Evolutionary conservation across 2,797 vertebrate genomes (phyloP).

Genomic region (Sciaenops ocellatus): DNA sequence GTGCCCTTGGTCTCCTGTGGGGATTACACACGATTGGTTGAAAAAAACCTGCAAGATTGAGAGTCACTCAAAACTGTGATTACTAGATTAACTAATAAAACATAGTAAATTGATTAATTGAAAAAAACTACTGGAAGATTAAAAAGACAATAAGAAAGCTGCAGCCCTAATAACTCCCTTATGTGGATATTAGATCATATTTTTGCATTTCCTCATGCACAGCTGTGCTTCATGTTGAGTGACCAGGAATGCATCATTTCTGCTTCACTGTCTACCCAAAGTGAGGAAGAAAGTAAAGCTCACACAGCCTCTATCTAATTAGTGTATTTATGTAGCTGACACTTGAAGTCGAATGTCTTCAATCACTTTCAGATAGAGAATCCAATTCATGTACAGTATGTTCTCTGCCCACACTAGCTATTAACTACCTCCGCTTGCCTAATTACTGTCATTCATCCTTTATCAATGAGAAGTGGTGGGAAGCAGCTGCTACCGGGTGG

Average conservation of each 20-base stretch:
- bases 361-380: conserved; percentile 73
- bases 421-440: conserved; percentile 79
- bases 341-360: conserved; percentile 76
- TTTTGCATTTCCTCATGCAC: conserved; percentile 7
- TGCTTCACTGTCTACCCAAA: conserved; percentile 35
- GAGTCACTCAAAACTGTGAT: no score
- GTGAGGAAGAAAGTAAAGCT: conserved; percentile 46
- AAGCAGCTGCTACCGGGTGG: conserved; percentile 69
- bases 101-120: background rate
- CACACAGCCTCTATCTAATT: conserved; percentile 73
- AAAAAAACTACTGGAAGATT: background rate
- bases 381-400: conserved; percentile 77
- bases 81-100: background rate
- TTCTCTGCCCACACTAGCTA: conserved; percentile 74
- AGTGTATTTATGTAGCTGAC: conserved; percentile 78
- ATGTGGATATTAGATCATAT: background rate
- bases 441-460: conserved; percentile 86
- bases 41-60: background rate
- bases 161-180: background rate
- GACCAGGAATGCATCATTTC: conserved; percentile 40
- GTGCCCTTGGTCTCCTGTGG: no score
- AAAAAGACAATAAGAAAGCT: background rate
- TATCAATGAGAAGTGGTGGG: conserved; percentile 76
- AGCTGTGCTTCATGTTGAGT: background rate
- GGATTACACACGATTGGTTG: background rate